Evolutionary conservation across 2,797 vertebrate species (phyloP).

Genomic region (Pempheris klunzingeri): DNA sequence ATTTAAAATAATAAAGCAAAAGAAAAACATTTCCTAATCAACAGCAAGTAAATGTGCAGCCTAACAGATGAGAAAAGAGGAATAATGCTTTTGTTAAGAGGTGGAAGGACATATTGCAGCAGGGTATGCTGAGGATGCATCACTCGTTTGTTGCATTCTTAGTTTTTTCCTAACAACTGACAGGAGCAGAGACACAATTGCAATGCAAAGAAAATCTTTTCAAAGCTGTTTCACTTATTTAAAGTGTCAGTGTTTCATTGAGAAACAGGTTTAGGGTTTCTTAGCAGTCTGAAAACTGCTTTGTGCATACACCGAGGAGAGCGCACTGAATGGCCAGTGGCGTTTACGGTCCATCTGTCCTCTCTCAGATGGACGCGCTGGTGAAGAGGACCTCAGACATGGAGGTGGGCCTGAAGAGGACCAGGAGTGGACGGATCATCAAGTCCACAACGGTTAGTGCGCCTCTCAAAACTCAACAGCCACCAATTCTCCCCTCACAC

Average conservation of each 20-base stretch:
- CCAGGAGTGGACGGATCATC: conserved; percentile 88
- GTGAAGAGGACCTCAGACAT: conserved; percentile 83
- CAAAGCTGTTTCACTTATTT: not conserved
- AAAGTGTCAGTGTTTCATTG: accelerated
- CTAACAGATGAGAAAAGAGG: too few species aligned
- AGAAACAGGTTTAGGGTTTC: not conserved
- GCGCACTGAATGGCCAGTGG: not conserved
- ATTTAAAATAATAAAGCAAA: not conserved
- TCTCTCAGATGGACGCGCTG: conserved; percentile 78
- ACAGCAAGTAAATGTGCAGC: not conserved
- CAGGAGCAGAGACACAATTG: not conserved
- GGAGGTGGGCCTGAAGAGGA: conserved; percentile 84
- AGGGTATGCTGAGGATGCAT: not conserved
- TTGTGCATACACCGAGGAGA: too few species aligned
- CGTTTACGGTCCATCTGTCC: conserved; percentile 56
- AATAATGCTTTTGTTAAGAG: not conserved
- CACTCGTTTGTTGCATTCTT: not conserved
- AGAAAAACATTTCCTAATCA: not conserved
- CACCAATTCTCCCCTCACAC: not conserved
- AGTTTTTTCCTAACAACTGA: not conserved
- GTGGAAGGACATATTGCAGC: not conserved
- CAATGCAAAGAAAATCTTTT: not conserved
- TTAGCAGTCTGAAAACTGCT: too few species aligned
- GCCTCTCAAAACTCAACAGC: conserved; percentile 6
- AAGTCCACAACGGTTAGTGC: conserved; percentile 69